Evolutionary conservation across 92 coral and sea anemone genomes (phyloP).

Genomic region (Siderastrea radians): DNA sequence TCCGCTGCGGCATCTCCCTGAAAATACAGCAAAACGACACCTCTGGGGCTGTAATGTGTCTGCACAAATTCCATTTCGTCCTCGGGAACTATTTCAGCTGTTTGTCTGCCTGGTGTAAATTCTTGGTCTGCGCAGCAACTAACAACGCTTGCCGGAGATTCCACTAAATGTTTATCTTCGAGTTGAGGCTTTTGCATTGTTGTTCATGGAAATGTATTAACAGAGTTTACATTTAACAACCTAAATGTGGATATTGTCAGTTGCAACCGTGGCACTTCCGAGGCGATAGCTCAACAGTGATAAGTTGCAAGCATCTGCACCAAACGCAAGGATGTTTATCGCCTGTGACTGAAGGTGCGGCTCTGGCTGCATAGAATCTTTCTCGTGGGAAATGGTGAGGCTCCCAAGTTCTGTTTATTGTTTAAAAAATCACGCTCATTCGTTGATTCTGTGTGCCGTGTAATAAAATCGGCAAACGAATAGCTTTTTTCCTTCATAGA

Average conservation of each 20-base stretch:
- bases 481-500: no score
- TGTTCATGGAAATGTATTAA: background rate
- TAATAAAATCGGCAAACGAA: no score
- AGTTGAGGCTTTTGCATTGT: conserved; percentile 23
- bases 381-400: no score
- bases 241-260: background rate
- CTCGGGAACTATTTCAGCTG: conserved; percentile 12
- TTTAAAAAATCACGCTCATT: no score
- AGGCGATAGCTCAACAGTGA: background rate
- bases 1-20: conserved; percentile 52
- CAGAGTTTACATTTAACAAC: background rate
- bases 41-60: conserved; percentile 48
- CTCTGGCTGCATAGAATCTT: no score
- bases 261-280: background rate
- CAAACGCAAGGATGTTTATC: no score
- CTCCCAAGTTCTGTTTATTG: no score
- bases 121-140: background rate
- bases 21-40: conserved; percentile 46
- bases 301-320: no score
- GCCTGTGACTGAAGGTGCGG: no score
- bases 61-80: conserved; percentile 57
- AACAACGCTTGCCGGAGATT: background rate
- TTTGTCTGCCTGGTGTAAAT: background rate
- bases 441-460: no score
- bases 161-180: conserved; percentile 3